These are phyloP conservation scores for Varanus salvator DNA, from an alignment of 2,113 vertebrate species.

Conservation along the genomic window DNA sequence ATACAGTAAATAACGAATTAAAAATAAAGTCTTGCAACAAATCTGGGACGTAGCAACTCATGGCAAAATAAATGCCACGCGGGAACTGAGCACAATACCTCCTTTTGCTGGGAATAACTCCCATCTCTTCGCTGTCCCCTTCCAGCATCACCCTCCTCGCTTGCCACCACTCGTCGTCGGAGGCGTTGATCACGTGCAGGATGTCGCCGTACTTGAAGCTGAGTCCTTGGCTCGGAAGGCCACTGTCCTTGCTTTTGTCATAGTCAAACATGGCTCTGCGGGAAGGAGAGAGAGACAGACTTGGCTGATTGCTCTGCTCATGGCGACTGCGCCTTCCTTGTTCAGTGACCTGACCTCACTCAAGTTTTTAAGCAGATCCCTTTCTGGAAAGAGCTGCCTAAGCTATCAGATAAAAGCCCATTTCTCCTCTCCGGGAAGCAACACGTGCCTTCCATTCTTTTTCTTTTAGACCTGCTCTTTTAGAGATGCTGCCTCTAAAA, in stretches of 20 bases:
- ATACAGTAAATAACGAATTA: rapidly evolving
- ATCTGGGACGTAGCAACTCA: not conserved
- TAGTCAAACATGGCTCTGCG: constrained; percentile 96
- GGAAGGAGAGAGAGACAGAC: constrained; percentile 34
- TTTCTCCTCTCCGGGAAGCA: not conserved
- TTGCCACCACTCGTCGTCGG: constrained; percentile 98
- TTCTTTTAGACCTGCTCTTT: not conserved
- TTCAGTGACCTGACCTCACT: not conserved
- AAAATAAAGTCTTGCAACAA: not conserved
- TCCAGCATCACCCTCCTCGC: constrained; percentile 89
- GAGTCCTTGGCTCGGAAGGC: constrained; percentile 95
- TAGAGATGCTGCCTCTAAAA: not conserved
- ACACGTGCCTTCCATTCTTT: not conserved
- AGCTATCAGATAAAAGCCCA: not conserved
- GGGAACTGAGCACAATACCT: constrained; percentile 77
- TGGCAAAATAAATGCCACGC: not conserved
- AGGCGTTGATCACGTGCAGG: constrained; percentile 96
- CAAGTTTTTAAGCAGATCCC: not conserved
- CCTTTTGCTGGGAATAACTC: constrained; percentile 96
- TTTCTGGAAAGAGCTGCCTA: constrained; percentile 2
- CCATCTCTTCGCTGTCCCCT: constrained; percentile 98
- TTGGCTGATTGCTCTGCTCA: not conserved
- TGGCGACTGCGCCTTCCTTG: not conserved
- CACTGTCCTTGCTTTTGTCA: constrained; percentile 95
- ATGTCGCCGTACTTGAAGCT: constrained; percentile 96